These are phyloP conservation scores for Meloidogyne hapla DNA, from an alignment of 1,140 invertebrate genomes.

Conservation along the genomic window DNA sequence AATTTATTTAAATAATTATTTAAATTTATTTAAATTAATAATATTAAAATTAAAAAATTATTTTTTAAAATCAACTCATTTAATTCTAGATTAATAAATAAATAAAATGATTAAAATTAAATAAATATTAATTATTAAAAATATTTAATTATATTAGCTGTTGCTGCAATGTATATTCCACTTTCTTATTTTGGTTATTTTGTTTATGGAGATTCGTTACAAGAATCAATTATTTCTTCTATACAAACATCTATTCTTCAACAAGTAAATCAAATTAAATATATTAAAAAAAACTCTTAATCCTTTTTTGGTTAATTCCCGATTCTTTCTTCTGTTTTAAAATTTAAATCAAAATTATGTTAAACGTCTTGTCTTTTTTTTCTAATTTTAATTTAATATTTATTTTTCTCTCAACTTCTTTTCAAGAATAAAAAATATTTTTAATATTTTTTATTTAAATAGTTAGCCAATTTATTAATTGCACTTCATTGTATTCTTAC, in stretches of 20 bases:
- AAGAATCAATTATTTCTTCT: constrained; percentile 43
- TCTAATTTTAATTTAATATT: constrained; percentile 1
- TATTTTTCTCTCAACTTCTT: too few relatives aligned
- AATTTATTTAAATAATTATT: too few relatives aligned
- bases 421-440: too few relatives aligned
- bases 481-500: constrained; percentile 48
- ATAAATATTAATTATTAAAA: background rate
- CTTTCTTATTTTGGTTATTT: constrained; percentile 42
- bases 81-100: background rate
- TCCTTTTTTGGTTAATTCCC: too few relatives aligned
- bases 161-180: constrained; percentile 41
- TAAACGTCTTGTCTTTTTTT: too few relatives aligned
- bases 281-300: too few relatives aligned
- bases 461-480: constrained; percentile 45
- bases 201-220: constrained; percentile 45
- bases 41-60: constrained; percentile 22
- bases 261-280: too few relatives aligned
- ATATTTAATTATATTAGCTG: constrained; percentile 27
- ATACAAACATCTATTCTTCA: constrained; percentile 42
- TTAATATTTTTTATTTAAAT: background rate
- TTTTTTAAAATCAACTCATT: too few relatives aligned
- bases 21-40: background rate
- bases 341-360: too few relatives aligned
- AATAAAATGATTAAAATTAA: background rate
- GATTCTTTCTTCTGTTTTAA: too few relatives aligned